Evolutionary conservation across 2,797 vertebrate species (phyloP), one percentile per base, ranked within the genome.

Genomic region (Poeciliopsis turneri): DNA sequence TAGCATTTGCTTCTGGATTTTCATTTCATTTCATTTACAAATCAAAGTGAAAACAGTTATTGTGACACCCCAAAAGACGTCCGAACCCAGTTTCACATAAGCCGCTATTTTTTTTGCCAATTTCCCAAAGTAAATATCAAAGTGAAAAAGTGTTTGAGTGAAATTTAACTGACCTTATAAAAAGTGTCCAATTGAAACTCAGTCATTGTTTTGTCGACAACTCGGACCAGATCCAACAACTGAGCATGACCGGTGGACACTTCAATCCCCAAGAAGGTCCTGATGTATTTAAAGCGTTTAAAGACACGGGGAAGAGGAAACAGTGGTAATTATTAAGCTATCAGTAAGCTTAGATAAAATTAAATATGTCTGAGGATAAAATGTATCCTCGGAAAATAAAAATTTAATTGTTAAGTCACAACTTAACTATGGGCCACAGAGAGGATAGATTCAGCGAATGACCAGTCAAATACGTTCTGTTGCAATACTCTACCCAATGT

Each of bases 151-250:
- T 16, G n/a, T 73, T 10, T 1, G 4, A 28, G 66, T 59, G 30
- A 72, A 64, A 55, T 28, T 10, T 39, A 20, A 51, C 0, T 73
- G 9, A 97, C 97, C 96, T 97, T 92, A 88, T 98, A 97, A 85
- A 97, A 98, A 0, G 95, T 96, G 20, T 96, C 92, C 80, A 98
- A 94, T 80, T 88, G 86, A 83, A 97, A 98, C 75, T 97, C 97
- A 41, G 94, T 88, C 96, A 97, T 95, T 13, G 96, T 96, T 89
- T 79, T 88, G 84, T 98, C 97, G 39, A 98, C 95, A 68, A 95
- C 94, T 0, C 92, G 92, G 76, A 96, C 95, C 80, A 98, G 78
- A 28, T 97, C 96, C 89, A 97, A 82, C 84, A 98, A 78, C 86
- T 96, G 95, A 80, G 94, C 79, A 1, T 95, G 95, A 36, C 97